These are phyloP conservation scores for Heliconius cydno DNA, from an alignment of 2,888 invertebrate genomes.

Conservation along the genomic window DNA sequence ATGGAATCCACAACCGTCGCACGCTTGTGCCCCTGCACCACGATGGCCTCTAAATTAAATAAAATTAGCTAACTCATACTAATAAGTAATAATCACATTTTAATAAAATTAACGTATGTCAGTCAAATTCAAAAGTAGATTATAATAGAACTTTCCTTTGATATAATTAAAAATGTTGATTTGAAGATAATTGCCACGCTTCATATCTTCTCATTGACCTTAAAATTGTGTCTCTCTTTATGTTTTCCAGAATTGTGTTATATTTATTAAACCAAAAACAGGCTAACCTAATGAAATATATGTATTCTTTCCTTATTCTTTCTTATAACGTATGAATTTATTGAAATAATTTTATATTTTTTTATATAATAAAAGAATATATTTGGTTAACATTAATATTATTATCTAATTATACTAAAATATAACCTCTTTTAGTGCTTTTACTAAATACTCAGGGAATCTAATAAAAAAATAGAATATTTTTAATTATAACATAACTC, in stretches of 20 bases:
- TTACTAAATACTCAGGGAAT: no score
- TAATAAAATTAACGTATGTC: not conserved
- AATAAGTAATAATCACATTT: not conserved
- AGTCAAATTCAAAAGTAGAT: not conserved
- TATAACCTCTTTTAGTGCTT: no score
- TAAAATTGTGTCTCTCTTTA: conserved; percentile 4
- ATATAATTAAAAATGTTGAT: not conserved
- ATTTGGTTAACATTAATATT: not conserved
- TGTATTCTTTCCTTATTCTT: no score
- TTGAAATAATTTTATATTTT: no score
- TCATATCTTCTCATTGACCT: conserved; percentile 8
- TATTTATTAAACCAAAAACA: not conserved
- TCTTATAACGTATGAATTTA: no score
- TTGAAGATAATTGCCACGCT: conserved; percentile 16
- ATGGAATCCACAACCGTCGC: no score
- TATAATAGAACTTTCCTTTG: conserved; percentile 20
- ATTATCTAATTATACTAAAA: no score
- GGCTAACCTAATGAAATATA: not conserved
- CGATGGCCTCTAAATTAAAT: not conserved
- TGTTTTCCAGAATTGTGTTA: not conserved
- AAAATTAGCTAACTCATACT: not conserved
- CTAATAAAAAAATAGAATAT: no score
- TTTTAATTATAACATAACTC: no score
- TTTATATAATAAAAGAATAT: no score
- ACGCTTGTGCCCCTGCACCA: no score